Percentiles rank a stretch among this genome's conserved stretches.
Conservation (phyloP, 1,140 invertebrate species). For the Melanaphis sacchari region DNA sequence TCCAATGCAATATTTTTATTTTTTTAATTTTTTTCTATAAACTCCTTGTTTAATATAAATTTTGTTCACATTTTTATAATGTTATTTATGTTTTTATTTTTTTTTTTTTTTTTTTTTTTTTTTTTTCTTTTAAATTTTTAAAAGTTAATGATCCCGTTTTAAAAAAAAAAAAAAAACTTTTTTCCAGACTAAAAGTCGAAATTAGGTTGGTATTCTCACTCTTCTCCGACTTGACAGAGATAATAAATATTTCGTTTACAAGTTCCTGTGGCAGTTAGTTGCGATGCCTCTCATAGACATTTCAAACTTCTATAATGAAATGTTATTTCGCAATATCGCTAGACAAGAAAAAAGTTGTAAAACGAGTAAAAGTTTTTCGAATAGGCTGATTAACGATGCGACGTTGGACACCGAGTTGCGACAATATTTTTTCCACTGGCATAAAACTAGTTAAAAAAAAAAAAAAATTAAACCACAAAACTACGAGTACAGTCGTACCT, state of each 20-base stretch:
- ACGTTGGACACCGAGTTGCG: background rate
- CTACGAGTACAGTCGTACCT: background rate
- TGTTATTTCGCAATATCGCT: slow-evolving; percentile 38
- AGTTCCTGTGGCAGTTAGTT: slow-evolving; percentile 8
- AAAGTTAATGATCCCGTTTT: slow-evolving; percentile 23
- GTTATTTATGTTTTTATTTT: background rate
- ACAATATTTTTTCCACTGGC: slow-evolving; percentile 15
- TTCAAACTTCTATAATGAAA: slow-evolving; percentile 41
- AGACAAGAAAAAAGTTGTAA: slow-evolving; percentile 30
- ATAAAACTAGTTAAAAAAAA: slow-evolving; percentile 1
- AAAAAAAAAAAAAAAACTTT: slow-evolving; percentile 5
- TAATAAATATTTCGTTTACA: slow-evolving; percentile 44
- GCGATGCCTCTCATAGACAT: slow-evolving; percentile 25
- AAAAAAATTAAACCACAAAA: slow-evolving; percentile 18
- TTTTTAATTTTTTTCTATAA: background rate
- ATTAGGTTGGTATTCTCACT: slow-evolving; percentile 13
- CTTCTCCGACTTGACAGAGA: background rate
- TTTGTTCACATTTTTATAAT: background rate
- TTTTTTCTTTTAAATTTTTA: background rate
- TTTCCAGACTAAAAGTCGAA: background rate
- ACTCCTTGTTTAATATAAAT: background rate
- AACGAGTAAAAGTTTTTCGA: slow-evolving; percentile 36
- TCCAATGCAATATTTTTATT: background rate
- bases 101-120: background rate
- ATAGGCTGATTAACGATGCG: slow-evolving; percentile 32